These are phyloP conservation scores for Spodoptera picta DNA, from an alignment of 2,888 invertebrate genomes.

Conservation along the genomic window DNA sequence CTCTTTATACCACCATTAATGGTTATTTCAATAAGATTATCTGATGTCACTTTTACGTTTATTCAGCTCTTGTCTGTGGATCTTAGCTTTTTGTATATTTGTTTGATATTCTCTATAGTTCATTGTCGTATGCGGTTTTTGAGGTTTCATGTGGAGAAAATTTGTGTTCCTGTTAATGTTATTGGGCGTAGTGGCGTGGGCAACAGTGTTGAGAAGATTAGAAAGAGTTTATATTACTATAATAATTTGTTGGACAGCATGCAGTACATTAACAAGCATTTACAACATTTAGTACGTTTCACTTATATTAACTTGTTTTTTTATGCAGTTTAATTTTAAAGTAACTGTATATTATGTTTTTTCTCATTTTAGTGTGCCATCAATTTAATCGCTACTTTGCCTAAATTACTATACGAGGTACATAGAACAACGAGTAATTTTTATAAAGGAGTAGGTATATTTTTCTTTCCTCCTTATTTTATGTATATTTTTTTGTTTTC, in stretches of 20 bases:
- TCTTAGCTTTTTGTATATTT: constrained; percentile 1
- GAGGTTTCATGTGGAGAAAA: constrained; percentile 14
- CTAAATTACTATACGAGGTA: too few species aligned
- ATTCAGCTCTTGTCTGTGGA: neutral
- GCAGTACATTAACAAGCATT: constrained; percentile 4
- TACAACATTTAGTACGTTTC: constrained; percentile 28
- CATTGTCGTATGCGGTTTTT: constrained; percentile 24
- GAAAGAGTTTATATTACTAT: constrained; percentile 36
- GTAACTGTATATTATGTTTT: too few species aligned
- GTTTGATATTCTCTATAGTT: constrained; percentile 13
- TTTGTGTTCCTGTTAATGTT: constrained; percentile 21
- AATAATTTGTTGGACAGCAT: constrained; percentile 30
- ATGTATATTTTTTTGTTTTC: too few species aligned
- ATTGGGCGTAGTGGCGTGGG: constrained; percentile 6
- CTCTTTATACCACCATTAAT: accelerated
- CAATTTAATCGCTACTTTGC: too few species aligned
- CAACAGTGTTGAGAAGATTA: constrained; percentile 11
- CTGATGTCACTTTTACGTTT: neutral
- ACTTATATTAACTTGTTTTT: neutral
- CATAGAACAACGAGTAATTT: too few species aligned
- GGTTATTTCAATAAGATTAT: neutral
- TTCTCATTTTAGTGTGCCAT: too few species aligned
- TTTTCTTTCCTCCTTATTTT: too few species aligned
- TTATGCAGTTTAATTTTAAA: too few species aligned
- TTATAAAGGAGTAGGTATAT: too few species aligned